These are phyloP conservation scores for Colostygia pectinataria DNA, from an alignment of 2,888 invertebrate species.

Conservation along the genomic window DNA sequence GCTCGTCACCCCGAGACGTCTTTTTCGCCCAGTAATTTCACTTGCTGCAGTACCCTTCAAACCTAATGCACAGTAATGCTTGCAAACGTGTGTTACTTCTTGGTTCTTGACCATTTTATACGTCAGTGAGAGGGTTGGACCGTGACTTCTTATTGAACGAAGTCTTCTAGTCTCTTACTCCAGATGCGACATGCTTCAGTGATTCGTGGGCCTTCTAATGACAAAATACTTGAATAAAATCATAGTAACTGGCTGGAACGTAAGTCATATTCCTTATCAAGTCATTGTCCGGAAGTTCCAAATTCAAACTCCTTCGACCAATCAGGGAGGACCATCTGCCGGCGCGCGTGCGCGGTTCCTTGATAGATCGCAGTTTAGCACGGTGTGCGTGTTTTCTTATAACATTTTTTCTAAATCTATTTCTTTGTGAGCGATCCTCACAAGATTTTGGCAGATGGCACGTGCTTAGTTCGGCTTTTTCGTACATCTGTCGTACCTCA, in stretches of 20 bases:
- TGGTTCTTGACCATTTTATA: too few relatives aligned
- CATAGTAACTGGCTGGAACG: conserved; percentile 44
- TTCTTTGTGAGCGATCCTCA: conserved; percentile 62
- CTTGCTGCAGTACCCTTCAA: too few relatives aligned
- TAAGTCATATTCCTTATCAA: conserved; percentile 62
- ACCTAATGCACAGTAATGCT: too few relatives aligned
- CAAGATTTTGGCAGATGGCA: conserved; percentile 78
- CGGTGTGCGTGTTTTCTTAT: conserved; percentile 31
- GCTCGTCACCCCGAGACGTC: too few relatives aligned
- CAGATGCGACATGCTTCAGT: too few relatives aligned
- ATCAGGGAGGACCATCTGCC: conserved; percentile 74
- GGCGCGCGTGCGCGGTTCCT: conserved; percentile 71
- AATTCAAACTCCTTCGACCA: conserved; percentile 70
- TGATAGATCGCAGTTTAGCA: conserved; percentile 59
- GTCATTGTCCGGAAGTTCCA: conserved; percentile 73
- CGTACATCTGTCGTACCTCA: conserved; percentile 76
- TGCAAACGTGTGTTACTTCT: too few relatives aligned
- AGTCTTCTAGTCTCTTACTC: too few relatives aligned
- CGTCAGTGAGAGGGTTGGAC: too few relatives aligned
- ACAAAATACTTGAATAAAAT: conserved; percentile 58
- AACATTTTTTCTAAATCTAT: conserved; percentile 60
- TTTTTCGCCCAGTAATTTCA: too few relatives aligned
- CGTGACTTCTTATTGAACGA: too few relatives aligned
- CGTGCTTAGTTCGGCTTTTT: conserved; percentile 69
- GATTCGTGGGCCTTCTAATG: too few relatives aligned